A percentile compares a stretch with the other conserved stretches of the same genome.
These are phyloP conservation scores for Cyclopterus lumpus DNA, from an alignment of 2,797 vertebrate genomes.

Conservation along the genomic window DNA sequence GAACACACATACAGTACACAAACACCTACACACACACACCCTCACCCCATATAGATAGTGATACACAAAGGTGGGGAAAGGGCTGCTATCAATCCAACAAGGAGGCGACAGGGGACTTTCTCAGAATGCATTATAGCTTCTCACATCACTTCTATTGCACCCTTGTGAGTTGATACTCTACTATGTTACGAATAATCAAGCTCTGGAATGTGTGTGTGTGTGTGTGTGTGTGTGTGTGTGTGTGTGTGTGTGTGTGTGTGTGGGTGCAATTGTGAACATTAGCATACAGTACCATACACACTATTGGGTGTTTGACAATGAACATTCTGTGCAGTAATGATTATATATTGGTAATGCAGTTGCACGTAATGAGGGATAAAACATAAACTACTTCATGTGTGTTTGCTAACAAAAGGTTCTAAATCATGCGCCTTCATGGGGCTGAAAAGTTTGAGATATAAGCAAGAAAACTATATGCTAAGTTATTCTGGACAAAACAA, in stretches of 20 bases:
- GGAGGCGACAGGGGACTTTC: constrained; percentile 30
- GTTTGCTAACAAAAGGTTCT: neutral
- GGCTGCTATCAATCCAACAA: constrained; percentile 32
- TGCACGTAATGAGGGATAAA: neutral
- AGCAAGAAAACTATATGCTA: neutral
- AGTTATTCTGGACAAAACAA: constrained; percentile 22
- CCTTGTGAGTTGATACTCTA: constrained; percentile 24
- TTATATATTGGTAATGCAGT: neutral
- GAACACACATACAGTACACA: neutral
- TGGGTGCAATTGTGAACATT: constrained; percentile 9
- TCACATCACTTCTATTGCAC: constrained; percentile 28
- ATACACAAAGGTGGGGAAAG: constrained; percentile 8
- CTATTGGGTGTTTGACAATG: neutral
- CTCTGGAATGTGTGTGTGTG: neutral
- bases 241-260: constrained; percentile 8
- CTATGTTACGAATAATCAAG: constrained; percentile 14
- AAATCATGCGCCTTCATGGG: neutral
- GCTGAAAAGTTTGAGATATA: constrained; percentile 1
- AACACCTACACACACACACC: neutral
- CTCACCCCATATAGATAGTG: neutral
- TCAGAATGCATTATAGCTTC: constrained; percentile 36
- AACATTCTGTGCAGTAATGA: neutral
- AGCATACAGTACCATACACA: neutral
- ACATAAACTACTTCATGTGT: neutral
- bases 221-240: constrained; percentile 3